Evolutionary conservation across 2,797 vertebrate species (phyloP).

Genomic region (Eleutherodactylus coqui): DNA sequence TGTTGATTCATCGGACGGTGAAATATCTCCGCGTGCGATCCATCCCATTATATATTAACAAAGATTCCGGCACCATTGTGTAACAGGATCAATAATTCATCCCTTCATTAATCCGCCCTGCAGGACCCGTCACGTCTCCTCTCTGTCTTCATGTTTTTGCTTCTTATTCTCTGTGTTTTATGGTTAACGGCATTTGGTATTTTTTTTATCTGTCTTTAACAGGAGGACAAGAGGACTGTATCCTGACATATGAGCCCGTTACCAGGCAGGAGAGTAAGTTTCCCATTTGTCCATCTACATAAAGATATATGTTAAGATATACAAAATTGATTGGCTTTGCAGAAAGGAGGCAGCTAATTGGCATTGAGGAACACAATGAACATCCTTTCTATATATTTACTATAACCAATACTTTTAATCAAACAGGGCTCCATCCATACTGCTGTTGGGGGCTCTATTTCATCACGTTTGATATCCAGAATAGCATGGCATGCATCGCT

Average conservation of each 20-base stretch:
- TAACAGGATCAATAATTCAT: slow-evolving; percentile 59
- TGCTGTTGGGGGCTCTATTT: too few species aligned
- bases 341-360: background rate
- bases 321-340: background rate
- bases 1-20: background rate
- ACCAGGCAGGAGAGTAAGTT: slow-evolving; percentile 95
- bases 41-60: slow-evolving; percentile 1
- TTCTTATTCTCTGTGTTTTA: background rate
- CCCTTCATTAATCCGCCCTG: slow-evolving; percentile 48
- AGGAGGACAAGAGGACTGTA: slow-evolving; percentile 95
- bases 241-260: slow-evolving; percentile 95
- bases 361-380: background rate
- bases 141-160: slow-evolving; percentile 31
- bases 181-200: background rate
- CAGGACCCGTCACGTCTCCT: slow-evolving; percentile 44
- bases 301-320: background rate
- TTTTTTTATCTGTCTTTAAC: slow-evolving; percentile 68
- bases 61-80: slow-evolving; percentile 12
- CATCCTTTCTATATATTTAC: background rate
- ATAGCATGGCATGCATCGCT: background rate
- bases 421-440: too few species aligned
- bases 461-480: background rate
- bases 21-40: background rate
- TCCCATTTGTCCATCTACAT: background rate
- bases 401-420: too few species aligned